Percentiles rank a stretch among this genome's conserved stretches.
These are phyloP conservation scores for Nannoperca obscura DNA, from an alignment of 2,797 vertebrate genomes.

Conservation along the genomic window DNA sequence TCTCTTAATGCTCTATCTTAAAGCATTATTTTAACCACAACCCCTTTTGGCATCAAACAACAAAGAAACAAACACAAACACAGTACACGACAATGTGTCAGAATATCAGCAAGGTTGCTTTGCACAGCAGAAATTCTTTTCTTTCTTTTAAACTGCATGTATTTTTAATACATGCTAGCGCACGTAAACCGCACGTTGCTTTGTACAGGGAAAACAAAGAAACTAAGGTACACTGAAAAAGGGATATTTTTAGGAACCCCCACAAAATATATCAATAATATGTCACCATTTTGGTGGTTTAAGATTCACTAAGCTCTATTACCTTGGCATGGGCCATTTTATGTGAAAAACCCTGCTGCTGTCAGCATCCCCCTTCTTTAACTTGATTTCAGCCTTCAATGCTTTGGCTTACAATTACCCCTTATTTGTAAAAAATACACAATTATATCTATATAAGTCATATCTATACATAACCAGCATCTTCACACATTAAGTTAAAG, in stretches of 20 bases:
- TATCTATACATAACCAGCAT: slow-evolving; percentile 71
- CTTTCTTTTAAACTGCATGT: slow-evolving; percentile 66
- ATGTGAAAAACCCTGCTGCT: slow-evolving; percentile 83
- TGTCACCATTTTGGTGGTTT: slow-evolving; percentile 60
- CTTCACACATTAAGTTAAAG: slow-evolving; percentile 74
- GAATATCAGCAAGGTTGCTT: slow-evolving; percentile 70
- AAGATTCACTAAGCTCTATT: slow-evolving; percentile 66
- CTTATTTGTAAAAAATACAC: slow-evolving; percentile 74
- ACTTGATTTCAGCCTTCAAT: slow-evolving; percentile 70
- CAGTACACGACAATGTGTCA: slow-evolving; percentile 69
- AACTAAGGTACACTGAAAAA: slow-evolving; percentile 20
- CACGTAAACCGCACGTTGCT: slow-evolving; percentile 64
- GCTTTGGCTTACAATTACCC: slow-evolving; percentile 82
- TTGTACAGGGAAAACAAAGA: slow-evolving; percentile 61
- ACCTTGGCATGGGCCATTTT: slow-evolving; percentile 71
- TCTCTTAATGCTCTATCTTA: slow-evolving; percentile 66
- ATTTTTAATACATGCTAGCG: slow-evolving; percentile 61
- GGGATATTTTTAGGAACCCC: slow-evolving; percentile 44
- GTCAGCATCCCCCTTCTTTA: slow-evolving; percentile 59
- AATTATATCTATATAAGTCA: slow-evolving; percentile 55
- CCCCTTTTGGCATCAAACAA: slow-evolving; percentile 85
- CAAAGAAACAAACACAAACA: slow-evolving; percentile 78
- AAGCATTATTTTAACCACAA: slow-evolving; percentile 69
- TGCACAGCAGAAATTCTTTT: slow-evolving; percentile 74
- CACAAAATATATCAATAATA: slow-evolving; percentile 48